Conservation (phyloP, 2,113 vertebrate genomes). For the Dinomys branickii region DNA sequence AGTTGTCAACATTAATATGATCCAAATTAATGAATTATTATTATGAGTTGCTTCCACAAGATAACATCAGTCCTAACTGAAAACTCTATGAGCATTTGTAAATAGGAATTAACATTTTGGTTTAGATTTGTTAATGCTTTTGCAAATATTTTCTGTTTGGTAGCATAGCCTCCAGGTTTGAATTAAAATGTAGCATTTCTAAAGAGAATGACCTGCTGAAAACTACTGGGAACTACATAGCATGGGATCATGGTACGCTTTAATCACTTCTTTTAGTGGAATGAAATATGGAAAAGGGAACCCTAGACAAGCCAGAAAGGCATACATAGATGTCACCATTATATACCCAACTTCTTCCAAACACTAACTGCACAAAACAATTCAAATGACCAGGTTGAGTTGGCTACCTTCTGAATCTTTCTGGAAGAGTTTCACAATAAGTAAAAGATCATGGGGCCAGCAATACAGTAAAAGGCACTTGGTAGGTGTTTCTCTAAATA, state of each 20-base stretch:
- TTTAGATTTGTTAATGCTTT: background rate
- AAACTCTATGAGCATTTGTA: background rate
- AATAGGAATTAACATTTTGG: background rate
- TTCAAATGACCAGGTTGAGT: background rate
- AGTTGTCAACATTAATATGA: background rate
- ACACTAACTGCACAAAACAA: background rate
- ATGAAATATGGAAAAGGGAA: background rate
- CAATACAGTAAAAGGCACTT: background rate
- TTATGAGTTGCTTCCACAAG: background rate
- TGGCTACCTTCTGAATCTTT: background rate
- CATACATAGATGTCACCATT: rapidly evolving
- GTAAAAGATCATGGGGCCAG: background rate
- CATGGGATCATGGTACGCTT: background rate
- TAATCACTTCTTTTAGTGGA: background rate
- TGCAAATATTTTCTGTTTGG: slow-evolving; percentile 45
- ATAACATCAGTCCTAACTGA: background rate
- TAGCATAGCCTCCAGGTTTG: slow-evolving; percentile 28
- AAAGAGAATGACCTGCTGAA: slow-evolving; percentile 32
- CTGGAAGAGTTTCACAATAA: slow-evolving; percentile 16
- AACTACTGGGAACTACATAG: slow-evolving; percentile 52
- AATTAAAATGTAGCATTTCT: slow-evolving; percentile 57
- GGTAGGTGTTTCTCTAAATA: slow-evolving; percentile 18
- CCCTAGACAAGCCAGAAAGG: background rate
- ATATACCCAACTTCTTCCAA: background rate
- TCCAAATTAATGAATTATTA: background rate